Base-by-base conservation (phyloP, 2,797 vertebrate species). In the Acanthiza pusilla region DNA sequence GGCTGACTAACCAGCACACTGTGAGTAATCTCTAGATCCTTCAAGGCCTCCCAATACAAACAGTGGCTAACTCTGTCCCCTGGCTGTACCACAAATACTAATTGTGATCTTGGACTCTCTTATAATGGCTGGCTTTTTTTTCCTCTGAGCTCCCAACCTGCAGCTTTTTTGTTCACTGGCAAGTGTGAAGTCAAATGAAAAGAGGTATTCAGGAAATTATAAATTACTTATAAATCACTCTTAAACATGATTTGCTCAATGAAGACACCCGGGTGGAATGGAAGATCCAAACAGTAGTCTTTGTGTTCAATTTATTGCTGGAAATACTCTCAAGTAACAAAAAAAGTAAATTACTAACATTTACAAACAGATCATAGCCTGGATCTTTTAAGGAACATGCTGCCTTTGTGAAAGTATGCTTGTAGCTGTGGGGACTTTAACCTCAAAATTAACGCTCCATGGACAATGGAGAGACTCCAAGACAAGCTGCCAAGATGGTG, bases 61-160 rank as follows among this genome's bases (percentile, higher is more conserved):
- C 26, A 23, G 66, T n/a, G 13, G 4, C 53, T 71, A 86, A 50
- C 40, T 34, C 66, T 60, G 72, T 78, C 61, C 57, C 43, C 79
- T 78, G 71, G 92, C 71, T 88, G 75, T 53, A 61, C 32, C 48
- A 71, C 71, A 94, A 50, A 86, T 27, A 78, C 7, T 62, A 67
- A 61, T 34, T 89, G 84, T 30, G 66, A 83, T 85, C 94, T 77
- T 86, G 63, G 75, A 93, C 89, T 96, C 90, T 82, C 47, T 89
- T 57, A 4, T 12, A 67, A 90, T 0, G 7, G 60, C 25, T 47
- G 23, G 20, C 23, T 1, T 11, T 45, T 32, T 82, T 62, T 27
- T 32, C 21, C 36, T 29, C 11, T 4, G 1, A 80, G 21, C 43
- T 81, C 57, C 45, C 50, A 71, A n/a, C 16, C 34, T 61, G 16